Base-by-base conservation (phyloP, 1,140 invertebrate genomes). In the Drosophila willistoni region DNA sequence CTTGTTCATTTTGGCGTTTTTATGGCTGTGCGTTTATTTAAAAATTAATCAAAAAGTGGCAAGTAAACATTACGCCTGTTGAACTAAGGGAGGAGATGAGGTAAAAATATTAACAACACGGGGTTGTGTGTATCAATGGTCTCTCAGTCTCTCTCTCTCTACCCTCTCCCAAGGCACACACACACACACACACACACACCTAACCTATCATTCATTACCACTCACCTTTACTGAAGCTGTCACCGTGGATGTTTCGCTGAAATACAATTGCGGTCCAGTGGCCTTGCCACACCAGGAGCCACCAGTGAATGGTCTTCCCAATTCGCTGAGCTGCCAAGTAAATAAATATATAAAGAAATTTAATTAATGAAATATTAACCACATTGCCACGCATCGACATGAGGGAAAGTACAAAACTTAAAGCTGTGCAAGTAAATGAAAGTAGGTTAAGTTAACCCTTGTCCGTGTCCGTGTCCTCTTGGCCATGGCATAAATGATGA, bases 241-340 rank as follows among this genome's bases (percentile, higher is more conserved):
- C 42, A 97, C 95, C 3, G 96, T 97, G 66, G 95, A 95, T 39
- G 96, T 96, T 93, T 97, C 96, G 85, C 96, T 96, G 92, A 96
- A 97, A 92, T 97, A 97, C n/a, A 96, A 95, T 44, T 96, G 95
- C 34, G 95, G 94, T 54, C 94, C 95, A 3, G 95, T 94, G 12
- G 96, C 95, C 25, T 94, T 93, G 22, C 96, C 96, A 81, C 96
- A 97, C 96, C 96, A 97, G 3, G 95, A 96, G 57, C 96, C 96
- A 57, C 96, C 96, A 5, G 96, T 96, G 91, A 96, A 97, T 17
- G 96, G 96, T 56, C 96, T 93, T 19, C 96, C 96, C 66, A 97
- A 93, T 93, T 97, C 96, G 56, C 96, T 95, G 47, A 97, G 92
- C 92, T 97, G 95, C 81, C 95, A 82, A 77, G 79, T 81, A 81